Evolutionary conservation across 2,113 vertebrate species (phyloP).

Genomic region (Melierax canorus): DNA sequence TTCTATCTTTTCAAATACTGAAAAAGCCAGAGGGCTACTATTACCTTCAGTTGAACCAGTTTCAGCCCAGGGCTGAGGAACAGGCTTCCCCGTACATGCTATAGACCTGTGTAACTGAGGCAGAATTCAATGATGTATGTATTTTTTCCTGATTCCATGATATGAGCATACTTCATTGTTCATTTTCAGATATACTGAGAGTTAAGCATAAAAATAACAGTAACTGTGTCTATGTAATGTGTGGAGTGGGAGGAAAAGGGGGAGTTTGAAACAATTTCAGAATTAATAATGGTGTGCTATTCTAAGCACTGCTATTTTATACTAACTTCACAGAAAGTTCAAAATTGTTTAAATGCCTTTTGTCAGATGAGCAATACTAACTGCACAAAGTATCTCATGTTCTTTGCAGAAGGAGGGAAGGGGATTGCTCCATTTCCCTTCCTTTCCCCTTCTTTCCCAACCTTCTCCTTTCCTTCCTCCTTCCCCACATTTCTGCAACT

Average conservation of each 20-base stretch:
- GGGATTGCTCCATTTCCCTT: not conserved
- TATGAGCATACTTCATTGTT: not conserved
- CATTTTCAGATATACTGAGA: not conserved
- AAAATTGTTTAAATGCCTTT: not conserved
- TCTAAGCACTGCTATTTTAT: conserved; percentile 19
- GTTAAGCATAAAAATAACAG: conserved; percentile 44
- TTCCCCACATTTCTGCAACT: not conserved
- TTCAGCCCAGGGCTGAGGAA: not conserved
- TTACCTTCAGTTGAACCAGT: not conserved
- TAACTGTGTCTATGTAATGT: not conserved
- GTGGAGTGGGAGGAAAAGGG: conserved; percentile 4
- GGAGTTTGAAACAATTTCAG: conserved; percentile 30
- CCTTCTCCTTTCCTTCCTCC: not conserved
- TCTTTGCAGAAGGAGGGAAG: not conserved
- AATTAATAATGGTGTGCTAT: conserved; percentile 11
- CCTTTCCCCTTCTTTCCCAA: not conserved
- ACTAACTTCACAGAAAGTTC: not conserved
- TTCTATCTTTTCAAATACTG: not conserved
- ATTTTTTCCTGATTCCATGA: not conserved
- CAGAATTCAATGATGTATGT: not conserved
- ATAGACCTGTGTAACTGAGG: not conserved
- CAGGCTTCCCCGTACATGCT: not conserved
- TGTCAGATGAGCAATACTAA: not conserved
- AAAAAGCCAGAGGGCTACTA: not conserved
- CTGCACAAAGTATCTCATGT: not conserved